These are phyloP conservation scores for Cladorhizidae sp. DNA, from an alignment of 37 sponge, comb jelly and placozoan species.

Conservation along the genomic window DNA sequence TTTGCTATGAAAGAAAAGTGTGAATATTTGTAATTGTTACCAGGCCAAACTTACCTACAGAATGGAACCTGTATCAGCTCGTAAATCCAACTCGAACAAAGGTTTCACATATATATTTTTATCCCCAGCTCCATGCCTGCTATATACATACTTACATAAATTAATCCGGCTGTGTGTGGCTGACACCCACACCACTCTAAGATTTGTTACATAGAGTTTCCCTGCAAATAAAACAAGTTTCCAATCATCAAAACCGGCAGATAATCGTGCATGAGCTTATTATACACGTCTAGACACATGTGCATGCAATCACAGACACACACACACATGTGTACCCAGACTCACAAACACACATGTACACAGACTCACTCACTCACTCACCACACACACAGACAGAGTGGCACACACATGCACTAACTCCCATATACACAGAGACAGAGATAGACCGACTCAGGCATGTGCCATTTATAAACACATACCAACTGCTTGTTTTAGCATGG, in stretches of 20 bases:
- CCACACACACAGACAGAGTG: neutral
- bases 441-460: no score
- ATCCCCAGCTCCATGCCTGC: no score
- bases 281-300: neutral
- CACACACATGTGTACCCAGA: neutral
- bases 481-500: no score
- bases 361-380: neutral
- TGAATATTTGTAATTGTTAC: no score
- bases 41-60: no score
- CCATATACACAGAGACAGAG: no score
- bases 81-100: no score
- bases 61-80: no score
- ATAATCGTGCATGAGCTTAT: neutral
- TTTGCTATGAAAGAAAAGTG: no score
- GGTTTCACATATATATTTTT: no score
- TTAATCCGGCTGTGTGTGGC: slow-evolving; percentile 56
- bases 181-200: slow-evolving; percentile 90
- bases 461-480: no score
- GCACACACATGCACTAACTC: neutral
- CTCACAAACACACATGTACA: no score
- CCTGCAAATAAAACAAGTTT: slow-evolving; percentile 40
- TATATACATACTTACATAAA: slow-evolving; percentile 66
- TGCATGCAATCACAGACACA: neutral
- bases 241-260: neutral
- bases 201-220: slow-evolving; percentile 80